Conservation (phyloP, 2,113 vertebrate genomes). For the Nycticryphes semicollaris region DNA sequence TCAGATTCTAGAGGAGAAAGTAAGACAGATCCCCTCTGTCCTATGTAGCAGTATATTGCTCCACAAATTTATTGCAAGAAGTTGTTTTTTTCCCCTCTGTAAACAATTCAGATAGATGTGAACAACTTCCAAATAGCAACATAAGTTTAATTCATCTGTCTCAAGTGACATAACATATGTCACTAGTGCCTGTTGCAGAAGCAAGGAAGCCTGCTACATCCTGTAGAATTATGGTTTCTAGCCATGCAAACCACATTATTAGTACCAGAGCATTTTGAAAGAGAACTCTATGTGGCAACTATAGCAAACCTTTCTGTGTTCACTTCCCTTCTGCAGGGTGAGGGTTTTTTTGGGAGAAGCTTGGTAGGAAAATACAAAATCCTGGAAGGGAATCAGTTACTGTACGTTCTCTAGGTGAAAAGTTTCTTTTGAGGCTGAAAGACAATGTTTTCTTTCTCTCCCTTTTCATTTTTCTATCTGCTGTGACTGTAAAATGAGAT, state of each 20-base stretch:
- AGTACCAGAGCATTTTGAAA: not conserved
- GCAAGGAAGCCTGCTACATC: not conserved
- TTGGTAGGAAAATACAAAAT: not conserved
- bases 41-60: not conserved
- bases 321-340: not conserved
- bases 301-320: not conserved
- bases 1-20: not conserved
- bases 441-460: not conserved
- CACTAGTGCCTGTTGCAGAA: constrained; percentile 13
- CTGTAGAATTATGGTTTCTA: not conserved
- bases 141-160: constrained; percentile 64
- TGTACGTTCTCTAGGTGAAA: not conserved
- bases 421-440: not conserved
- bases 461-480: not conserved
- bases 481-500: not conserved
- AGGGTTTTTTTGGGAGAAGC: not conserved
- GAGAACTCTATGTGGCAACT: not conserved
- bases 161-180: constrained; percentile 59
- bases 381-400: not conserved
- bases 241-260: not conserved
- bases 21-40: not conserved
- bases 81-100: not conserved
- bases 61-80: constrained; percentile 45
- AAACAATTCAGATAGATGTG: constrained; percentile 61
- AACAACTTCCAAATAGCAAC: constrained; percentile 55